A percentile compares a stretch with the other conserved stretches of the same genome.
Evolutionary conservation across 1,140 invertebrate genomes (phyloP).

Genomic region (Apis mellifera): DNA sequence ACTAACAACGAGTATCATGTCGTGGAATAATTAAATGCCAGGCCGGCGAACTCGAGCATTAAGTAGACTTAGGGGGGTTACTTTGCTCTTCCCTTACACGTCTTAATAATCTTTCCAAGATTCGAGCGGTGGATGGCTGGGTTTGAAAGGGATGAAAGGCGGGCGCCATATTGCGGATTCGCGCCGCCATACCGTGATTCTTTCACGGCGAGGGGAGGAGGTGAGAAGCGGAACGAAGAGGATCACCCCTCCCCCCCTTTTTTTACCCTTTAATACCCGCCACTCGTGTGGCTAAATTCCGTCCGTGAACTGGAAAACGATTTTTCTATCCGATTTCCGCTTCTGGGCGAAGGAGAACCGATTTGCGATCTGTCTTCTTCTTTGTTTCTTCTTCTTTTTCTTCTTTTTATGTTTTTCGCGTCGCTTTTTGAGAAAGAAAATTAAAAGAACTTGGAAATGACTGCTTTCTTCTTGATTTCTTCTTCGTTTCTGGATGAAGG

Average conservation of each 20-base stretch:
- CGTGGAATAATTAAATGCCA: slow-evolving; percentile 61
- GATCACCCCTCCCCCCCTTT: background rate
- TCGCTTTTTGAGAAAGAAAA: no score
- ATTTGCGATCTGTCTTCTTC: no score
- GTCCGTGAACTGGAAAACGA: no score
- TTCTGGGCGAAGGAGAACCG: no score
- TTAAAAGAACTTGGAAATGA: no score
- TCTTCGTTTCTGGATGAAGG: no score
- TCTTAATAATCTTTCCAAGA: slow-evolving; percentile 61
- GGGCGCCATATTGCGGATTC: slow-evolving; percentile 25
- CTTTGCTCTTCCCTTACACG: slow-evolving; percentile 49
- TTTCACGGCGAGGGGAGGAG: background rate
- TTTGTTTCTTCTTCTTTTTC: no score
- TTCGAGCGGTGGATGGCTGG: background rate
- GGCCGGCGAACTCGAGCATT: slow-evolving; percentile 51
- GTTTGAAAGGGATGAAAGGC: slow-evolving; percentile 24
- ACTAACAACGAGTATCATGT: slow-evolving; percentile 33
- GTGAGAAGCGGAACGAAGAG: slow-evolving; percentile 19
- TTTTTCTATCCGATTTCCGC: no score
- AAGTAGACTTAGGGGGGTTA: slow-evolving; percentile 56
- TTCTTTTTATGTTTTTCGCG: no score
- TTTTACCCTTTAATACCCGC: slow-evolving; percentile 48
- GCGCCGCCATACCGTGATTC: slow-evolving; percentile 18
- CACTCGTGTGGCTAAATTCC: no score
- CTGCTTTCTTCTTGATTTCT: no score